Evolutionary conservation across 1,140 invertebrate genomes (phyloP), one percentile per base, ranked within the genome.

Genomic region (Drosophila mauritiana): DNA sequence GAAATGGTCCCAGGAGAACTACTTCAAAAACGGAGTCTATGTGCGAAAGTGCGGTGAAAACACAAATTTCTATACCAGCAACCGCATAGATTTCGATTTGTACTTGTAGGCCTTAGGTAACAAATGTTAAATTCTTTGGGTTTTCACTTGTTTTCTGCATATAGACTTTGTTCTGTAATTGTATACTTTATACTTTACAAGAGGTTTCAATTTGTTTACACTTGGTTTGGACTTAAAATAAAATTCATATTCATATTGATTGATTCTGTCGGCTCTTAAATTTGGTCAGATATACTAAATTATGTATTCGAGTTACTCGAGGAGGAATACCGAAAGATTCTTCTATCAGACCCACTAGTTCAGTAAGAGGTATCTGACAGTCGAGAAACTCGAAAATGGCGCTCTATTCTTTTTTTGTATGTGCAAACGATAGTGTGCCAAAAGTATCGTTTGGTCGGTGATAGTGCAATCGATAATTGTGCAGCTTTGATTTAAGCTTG

Each of bases 21-120:
- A 97, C 78, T 99, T 99, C 90, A 96, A 97, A 91, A 94, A 94
- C 67, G 97, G 97, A 6, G 97, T 97, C 1, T 97, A 95, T 94
- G 97, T 97, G 0, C 93, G 97, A 56, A 97, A 97, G 93, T 95
- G 94, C 84, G 96, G 96, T 0, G 94, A 95, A 46, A 76, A 57
- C 74, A 93, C 94, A 55, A 95, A 95, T 69, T 99, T 98, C 93
- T 98, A 98, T 91, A 96, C 94, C 59, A 98, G 97, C 2, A 96
- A 95, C 85, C 94, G 98, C 91, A 97, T 99, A 78, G 98, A 99
- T 93, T 99, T 99, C 95, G 97, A 98, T 91, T 93, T 98, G 42
- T 98, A 98, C 93, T 92, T 95, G 73, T 95, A 93, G 93, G 10
- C 12, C 12, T 17, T 42, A 22, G 12, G 6, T 25, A 15, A 37